Conservation (phyloP, 2,888 invertebrate genomes). For the Erebia ligea region DNA sequence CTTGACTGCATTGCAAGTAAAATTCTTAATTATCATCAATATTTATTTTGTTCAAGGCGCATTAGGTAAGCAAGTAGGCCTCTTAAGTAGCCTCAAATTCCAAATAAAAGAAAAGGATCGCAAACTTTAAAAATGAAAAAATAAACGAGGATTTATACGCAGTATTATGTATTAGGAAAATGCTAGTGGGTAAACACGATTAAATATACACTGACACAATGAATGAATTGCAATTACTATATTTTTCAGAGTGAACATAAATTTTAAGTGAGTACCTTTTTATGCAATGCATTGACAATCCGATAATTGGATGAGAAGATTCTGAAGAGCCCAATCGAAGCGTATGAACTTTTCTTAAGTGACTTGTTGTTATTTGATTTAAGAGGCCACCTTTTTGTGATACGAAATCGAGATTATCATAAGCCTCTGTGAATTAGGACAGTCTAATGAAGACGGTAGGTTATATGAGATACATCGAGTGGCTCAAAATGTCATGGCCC, state of each 20-base stretch:
- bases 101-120: too few relatives aligned
- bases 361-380: constrained; percentile 22
- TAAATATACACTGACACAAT: too few relatives aligned
- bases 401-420: constrained; percentile 23
- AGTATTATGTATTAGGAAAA: too few relatives aligned
- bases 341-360: constrained; percentile 16
- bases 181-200: too few relatives aligned
- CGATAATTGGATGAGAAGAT: constrained; percentile 14
- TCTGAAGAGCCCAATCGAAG: constrained; percentile 6
- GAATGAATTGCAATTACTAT: too few relatives aligned
- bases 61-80: too few relatives aligned
- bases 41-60: too few relatives aligned
- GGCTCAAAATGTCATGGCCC: constrained; percentile 73
- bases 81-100: too few relatives aligned
- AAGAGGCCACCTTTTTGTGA: constrained; percentile 18
- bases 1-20: too few relatives aligned
- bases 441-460: constrained; percentile 31
- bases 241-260: background rate
- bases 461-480: constrained; percentile 56
- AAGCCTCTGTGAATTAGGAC: constrained; percentile 33
- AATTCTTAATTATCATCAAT: too few relatives aligned
- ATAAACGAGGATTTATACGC: too few relatives aligned
- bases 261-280: background rate
- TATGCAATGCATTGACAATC: constrained; percentile 5
- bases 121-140: too few relatives aligned